Evolutionary conservation across 2,797 vertebrate genomes (phyloP), one percentile per base, ranked within the genome.

Genomic region (Urophycis tenuis): DNA sequence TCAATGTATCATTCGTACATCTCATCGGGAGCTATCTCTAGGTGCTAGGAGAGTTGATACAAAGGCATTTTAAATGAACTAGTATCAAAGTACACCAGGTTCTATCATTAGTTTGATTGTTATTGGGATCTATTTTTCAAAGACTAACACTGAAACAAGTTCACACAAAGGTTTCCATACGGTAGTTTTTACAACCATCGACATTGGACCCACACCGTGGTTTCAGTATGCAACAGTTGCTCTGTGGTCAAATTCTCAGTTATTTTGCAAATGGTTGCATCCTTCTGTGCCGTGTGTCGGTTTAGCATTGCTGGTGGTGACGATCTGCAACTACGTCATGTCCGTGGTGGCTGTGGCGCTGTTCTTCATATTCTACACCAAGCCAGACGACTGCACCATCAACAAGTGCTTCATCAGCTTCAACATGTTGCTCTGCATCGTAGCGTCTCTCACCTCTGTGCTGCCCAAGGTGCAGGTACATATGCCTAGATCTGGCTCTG

Each of bases 321-420:
- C 95, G 0, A 77, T 87, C 80, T 36, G 95, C 22, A 93, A 90
- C 90, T 98, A 99, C 35, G 79, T 85, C 79, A 41, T 94, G 80
- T 96, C 95, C 0, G 77, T 95, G 19, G 72, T 85, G 67, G 87
- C 83, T 19, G 78, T 93, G 0, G 88, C 89, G 9, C 86, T 96
- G 39, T 92, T 96, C 84, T 97, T 91, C 69, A 0, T 92, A 33
- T 94, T 94, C 87, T 98, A 96, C 91, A 95, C 96, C 0, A 93
- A 82, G 64, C 90, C 94, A 1, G 93, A 94, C 29, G 92, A 81
- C 76, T 99, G 97, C 81, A 70, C 81, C 32, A 90, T 95, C 86
- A 98, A 96, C 92, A 96, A 95, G 87, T 93, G 95, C 90, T 98
- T 98, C 92, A 96, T 98, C 87, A 94, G 90, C 83, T 88, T 97